phyloP scores from a whole-genome alignment of 2,888 invertebrate genomes.

The Cheilosia soror region DNA sequence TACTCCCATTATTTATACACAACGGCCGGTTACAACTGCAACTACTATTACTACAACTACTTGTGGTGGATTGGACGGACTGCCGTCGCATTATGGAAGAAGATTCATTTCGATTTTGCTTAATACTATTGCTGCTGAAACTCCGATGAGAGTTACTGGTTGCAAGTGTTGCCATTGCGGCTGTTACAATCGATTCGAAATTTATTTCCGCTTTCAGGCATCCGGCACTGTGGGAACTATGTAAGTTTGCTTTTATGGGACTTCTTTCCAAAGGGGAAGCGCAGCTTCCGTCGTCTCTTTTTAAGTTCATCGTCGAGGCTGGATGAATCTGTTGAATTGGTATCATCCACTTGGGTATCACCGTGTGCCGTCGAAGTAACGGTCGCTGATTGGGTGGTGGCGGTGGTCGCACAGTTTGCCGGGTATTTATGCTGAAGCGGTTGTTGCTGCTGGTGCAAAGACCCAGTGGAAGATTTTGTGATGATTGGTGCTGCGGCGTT shows the following conservation, averaged over 20 bases:
- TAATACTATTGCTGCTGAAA: conserved; percentile 62
- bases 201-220: conserved; percentile 61
- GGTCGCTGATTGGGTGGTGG: conserved; percentile 77
- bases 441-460: conserved; percentile 63
- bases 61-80: conserved; percentile 59
- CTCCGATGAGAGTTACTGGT: conserved; percentile 33
- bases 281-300: conserved; percentile 78
- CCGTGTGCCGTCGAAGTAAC: conserved; percentile 69
- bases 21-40: conserved; percentile 36
- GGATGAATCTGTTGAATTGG: conserved; percentile 76
- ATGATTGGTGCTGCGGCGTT: conserved; percentile 69
- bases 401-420: conserved; percentile 60
- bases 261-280: conserved; percentile 79
- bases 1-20: conserved; percentile 46
- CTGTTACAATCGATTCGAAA: conserved; percentile 55
- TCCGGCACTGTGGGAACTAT: conserved; percentile 76
- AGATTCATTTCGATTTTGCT: conserved; percentile 65
- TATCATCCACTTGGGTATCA: conserved; percentile 75
- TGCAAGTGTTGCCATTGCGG: conserved; percentile 52
- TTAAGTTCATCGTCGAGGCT: conserved; percentile 77
- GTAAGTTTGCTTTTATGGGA: conserved; percentile 78
- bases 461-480: conserved; percentile 58
- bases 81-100: conserved; percentile 60
- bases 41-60: conserved; percentile 64
- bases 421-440: conserved; percentile 55